Conservation (phyloP, 92 coral and sea anemone genomes). For the Phenganax subtilis region DNA sequence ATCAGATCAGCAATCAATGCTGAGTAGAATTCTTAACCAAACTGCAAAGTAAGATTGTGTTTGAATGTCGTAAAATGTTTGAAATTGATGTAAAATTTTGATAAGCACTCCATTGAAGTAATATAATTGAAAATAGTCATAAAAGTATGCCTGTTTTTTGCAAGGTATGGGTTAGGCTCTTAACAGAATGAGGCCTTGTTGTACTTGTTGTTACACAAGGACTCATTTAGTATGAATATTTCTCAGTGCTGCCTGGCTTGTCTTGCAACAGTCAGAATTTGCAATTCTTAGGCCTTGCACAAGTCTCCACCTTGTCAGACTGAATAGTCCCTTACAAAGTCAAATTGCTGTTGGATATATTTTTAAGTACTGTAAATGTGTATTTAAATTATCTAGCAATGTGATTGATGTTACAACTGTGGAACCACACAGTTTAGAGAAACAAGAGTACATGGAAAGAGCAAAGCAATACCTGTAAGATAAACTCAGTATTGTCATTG, state of each 20-base stretch:
- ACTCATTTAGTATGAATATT: too few species aligned
- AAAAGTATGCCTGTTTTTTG: too few species aligned
- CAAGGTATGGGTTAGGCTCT: too few species aligned
- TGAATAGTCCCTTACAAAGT: too few species aligned
- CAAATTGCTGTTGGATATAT: neutral
- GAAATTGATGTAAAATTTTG: neutral
- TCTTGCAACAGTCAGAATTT: too few species aligned
- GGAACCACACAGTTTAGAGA: constrained; percentile 96
- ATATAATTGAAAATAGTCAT: too few species aligned
- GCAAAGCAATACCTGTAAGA: constrained; percentile 90
- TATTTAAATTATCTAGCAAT: constrained; percentile 50
- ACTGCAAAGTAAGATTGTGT: constrained; percentile 78
- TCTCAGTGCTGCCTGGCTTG: too few species aligned
- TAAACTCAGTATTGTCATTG: too few species aligned
- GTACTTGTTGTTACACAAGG: too few species aligned
- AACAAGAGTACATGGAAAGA: constrained; percentile 93
- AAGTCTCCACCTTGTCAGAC: too few species aligned
- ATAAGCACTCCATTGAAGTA: neutral
- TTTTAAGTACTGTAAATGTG: neutral
- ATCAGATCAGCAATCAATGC: constrained; percentile 92
- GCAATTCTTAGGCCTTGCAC: too few species aligned
- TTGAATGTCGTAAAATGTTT: neutral
- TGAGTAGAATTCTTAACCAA: constrained; percentile 87
- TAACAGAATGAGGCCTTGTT: too few species aligned
- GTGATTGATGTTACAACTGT: constrained; percentile 95